Evolutionary conservation across 2,888 invertebrate species (phyloP).

Genomic region (Sipha maydis): DNA sequence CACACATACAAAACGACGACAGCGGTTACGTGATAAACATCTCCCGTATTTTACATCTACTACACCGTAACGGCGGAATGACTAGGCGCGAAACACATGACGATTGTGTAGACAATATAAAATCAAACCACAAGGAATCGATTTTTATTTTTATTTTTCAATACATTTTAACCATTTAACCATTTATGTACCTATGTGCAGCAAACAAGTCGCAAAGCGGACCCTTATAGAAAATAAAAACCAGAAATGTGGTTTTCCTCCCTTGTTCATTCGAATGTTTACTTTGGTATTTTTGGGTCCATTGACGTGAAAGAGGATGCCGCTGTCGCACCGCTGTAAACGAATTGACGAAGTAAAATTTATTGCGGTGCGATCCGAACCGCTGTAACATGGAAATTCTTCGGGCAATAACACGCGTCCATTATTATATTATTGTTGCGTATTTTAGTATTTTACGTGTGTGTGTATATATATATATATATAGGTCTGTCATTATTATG

Average conservation of each 20-base stretch:
- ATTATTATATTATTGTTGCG: neutral
- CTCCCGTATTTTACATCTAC: neutral
- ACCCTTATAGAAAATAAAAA: conserved; percentile 26
- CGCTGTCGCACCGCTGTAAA: neutral
- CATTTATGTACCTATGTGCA: neutral
- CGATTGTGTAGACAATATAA: conserved; percentile 19
- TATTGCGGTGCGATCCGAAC: neutral
- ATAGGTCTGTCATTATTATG: neutral
- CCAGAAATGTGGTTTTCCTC: conserved; percentile 21
- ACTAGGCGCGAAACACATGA: conserved; percentile 38
- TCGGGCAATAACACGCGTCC: neutral
- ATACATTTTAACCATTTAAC: neutral
- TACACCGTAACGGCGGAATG: conserved; percentile 20
- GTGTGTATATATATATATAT: neutral
- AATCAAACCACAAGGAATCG: conserved; percentile 44
- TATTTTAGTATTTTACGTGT: neutral
- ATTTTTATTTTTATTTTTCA: neutral
- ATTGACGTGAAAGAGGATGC: conserved; percentile 17
- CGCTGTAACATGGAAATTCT: neutral
- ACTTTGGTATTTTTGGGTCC: conserved; percentile 31
- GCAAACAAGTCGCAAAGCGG: neutral
- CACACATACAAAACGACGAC: neutral
- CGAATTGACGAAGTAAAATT: conserved; percentile 28
- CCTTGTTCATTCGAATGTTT: conserved; percentile 1
- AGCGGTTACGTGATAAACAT: conserved; percentile 41